Evolutionary conservation across 2,797 vertebrate genomes (phyloP).

Genomic region (Danionella dracula): DNA sequence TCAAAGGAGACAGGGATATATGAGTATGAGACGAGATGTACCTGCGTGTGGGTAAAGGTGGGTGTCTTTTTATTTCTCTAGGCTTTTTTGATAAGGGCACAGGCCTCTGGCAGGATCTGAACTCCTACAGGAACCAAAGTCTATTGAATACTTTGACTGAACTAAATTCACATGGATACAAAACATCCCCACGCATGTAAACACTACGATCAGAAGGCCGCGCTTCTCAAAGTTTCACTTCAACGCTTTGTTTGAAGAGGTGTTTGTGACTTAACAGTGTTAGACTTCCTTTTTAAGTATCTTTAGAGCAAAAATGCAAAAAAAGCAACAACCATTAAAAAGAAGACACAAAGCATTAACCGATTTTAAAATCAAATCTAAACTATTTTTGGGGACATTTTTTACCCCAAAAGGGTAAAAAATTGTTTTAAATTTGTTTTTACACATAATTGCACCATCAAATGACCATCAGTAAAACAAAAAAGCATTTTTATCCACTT

Average conservation of each 20-base stretch:
- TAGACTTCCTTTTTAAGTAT: too few species aligned
- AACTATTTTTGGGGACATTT: too few species aligned
- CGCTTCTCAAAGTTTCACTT: not conserved
- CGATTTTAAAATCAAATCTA: too few species aligned
- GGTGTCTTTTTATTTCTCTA: conserved; percentile 22
- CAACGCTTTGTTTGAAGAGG: not conserved
- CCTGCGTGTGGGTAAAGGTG: not conserved
- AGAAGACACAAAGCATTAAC: too few species aligned
- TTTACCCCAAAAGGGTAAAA: too few species aligned
- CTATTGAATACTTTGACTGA: conserved; percentile 13
- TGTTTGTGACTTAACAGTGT: not conserved
- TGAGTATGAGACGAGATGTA: not conserved
- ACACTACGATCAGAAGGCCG: not conserved
- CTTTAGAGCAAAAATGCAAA: too few species aligned
- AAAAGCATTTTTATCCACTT: too few species aligned
- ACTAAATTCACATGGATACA: not conserved
- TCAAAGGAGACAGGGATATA: conserved; percentile 5
- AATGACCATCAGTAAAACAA: too few species aligned
- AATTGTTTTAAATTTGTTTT: too few species aligned
- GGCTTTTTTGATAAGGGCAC: conserved; percentile 25
- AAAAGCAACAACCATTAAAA: too few species aligned
- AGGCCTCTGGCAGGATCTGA: conserved; percentile 13
- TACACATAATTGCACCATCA: too few species aligned
- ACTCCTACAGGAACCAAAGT: conserved; percentile 20
- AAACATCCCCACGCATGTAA: not conserved